A percentile compares a stretch with the other conserved stretches of the same genome.
These are phyloP conservation scores for Myzus persicae DNA, from an alignment of 1,140 invertebrate species.

Conservation along the genomic window DNA sequence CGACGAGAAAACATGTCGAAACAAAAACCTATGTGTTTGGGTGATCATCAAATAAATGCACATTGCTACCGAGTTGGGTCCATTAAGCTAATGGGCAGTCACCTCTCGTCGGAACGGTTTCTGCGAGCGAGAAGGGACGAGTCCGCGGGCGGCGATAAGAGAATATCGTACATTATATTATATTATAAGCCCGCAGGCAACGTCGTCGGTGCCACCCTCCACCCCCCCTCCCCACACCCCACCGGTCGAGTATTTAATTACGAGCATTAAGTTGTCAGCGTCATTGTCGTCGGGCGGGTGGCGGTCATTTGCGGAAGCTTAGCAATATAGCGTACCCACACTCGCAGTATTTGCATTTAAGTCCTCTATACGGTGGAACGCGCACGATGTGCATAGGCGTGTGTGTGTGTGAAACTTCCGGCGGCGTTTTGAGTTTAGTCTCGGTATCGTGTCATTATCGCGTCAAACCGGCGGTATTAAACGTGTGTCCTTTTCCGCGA, in stretches of 20 bases:
- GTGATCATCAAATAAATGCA: not conserved
- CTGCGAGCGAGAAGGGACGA: conserved; percentile 7
- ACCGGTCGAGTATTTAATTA: conserved; percentile 41
- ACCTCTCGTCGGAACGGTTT: not conserved
- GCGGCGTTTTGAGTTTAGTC: conserved; percentile 49
- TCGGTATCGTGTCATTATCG: not conserved
- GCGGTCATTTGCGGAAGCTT: conserved; percentile 50
- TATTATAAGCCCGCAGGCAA: not conserved
- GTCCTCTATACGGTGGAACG: not conserved
- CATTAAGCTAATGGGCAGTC: conserved; percentile 40
- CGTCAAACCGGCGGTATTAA: conserved; percentile 9
- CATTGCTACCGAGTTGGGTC: not conserved
- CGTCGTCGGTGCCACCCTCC: not conserved
- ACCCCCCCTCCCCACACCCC: not conserved
- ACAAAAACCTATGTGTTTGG: not conserved
- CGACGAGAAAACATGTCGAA: not conserved
- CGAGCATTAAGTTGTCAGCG: conserved; percentile 47
- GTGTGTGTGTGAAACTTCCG: conserved; percentile 36
- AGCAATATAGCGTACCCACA: not conserved
- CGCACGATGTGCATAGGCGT: not conserved
- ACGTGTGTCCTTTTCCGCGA: conserved; percentile 5
- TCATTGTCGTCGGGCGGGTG: not conserved
- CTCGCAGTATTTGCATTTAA: conserved; percentile 27
- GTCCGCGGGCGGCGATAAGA: conserved; percentile 47
- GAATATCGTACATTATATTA: conserved; percentile 21